A percentile compares a stretch with the other conserved stretches of the same genome.
Conservation (phyloP, 1,140 invertebrate genomes). For the Apis florea region DNA sequence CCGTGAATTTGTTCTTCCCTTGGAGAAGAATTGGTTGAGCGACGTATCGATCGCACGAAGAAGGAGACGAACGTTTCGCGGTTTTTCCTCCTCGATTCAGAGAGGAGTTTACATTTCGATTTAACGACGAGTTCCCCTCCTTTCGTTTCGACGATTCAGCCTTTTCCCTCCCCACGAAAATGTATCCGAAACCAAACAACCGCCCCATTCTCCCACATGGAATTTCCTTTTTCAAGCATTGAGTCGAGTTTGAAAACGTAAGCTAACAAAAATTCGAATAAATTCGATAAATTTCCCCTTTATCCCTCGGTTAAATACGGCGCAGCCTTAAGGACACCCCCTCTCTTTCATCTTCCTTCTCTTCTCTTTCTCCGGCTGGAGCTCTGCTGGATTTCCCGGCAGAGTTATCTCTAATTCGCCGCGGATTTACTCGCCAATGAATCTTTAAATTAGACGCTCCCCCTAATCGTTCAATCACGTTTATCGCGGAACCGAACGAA, state of each 20-base stretch:
- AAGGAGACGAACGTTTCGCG: too few species aligned
- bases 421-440: constrained; percentile 81
- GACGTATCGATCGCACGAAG: too few species aligned
- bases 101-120: too few species aligned
- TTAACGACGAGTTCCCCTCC: too few species aligned
- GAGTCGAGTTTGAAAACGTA: too few species aligned
- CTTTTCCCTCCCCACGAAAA: too few species aligned
- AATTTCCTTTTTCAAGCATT: too few species aligned
- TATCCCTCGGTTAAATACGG: constrained; percentile 55
- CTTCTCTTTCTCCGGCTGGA: constrained; percentile 32
- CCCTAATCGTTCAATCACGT: constrained; percentile 66
- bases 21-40: too few species aligned
- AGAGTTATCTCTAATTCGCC: constrained; percentile 82
- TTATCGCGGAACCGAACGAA: constrained; percentile 58
- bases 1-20: constrained; percentile 5
- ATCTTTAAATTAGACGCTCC: constrained; percentile 81
- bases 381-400: constrained; percentile 77
- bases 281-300: constrained; percentile 10
- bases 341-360: constrained; percentile 15
- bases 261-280: not conserved
- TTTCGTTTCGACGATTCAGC: too few species aligned
- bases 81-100: too few species aligned
- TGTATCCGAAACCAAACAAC: too few species aligned
- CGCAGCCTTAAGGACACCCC: constrained; percentile 64
- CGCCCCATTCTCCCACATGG: too few species aligned